Conservation (phyloP, 2,888 invertebrate genomes). For the Scaeva pyrastri region DNA sequence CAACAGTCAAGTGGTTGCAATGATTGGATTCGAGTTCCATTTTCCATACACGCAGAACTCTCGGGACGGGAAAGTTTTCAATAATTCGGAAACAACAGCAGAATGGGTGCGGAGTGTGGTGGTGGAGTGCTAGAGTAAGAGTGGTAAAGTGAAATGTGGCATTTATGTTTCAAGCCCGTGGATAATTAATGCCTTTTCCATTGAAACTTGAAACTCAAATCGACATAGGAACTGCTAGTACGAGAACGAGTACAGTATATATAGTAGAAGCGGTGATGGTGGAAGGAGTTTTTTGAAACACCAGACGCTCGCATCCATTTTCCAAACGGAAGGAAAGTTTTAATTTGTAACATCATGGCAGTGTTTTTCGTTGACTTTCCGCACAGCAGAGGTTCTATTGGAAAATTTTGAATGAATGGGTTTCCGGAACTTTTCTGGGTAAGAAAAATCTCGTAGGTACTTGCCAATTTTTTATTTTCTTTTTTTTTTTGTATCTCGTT, state of each 20-base stretch:
- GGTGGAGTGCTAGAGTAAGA: not conserved
- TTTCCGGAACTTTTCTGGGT: conserved; percentile 45
- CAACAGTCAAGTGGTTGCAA: conserved; percentile 48
- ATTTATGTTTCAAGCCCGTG: conserved; percentile 37
- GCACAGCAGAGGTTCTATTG: conserved; percentile 43
- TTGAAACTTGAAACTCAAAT: conserved; percentile 56
- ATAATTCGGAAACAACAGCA: conserved; percentile 47
- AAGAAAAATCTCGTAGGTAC: conserved; percentile 28
- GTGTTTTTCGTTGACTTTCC: conserved; percentile 9
- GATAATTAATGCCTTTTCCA: conserved; percentile 71
- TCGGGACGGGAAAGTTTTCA: conserved; percentile 50
- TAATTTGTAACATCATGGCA: conserved; percentile 68
- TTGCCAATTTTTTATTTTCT: conserved; percentile 32
- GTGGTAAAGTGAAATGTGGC: conserved; percentile 17
- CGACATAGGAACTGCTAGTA: conserved; percentile 34
- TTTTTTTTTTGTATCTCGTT: not conserved
- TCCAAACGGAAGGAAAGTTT: conserved; percentile 36
- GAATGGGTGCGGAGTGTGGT: not conserved
- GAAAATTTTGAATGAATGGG: conserved; percentile 54
- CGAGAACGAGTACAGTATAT: not conserved
- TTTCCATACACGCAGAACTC: conserved; percentile 24
- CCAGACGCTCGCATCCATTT: conserved; percentile 31
- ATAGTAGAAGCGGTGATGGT: not conserved
- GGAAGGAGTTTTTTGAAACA: not conserved
- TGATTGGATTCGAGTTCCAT: conserved; percentile 54